A percentile compares a stretch with the other conserved stretches of the same genome.
Conservation (phyloP, 2,113 vertebrate genomes). For the Sinocyclocheilus maitianheensis region DNA sequence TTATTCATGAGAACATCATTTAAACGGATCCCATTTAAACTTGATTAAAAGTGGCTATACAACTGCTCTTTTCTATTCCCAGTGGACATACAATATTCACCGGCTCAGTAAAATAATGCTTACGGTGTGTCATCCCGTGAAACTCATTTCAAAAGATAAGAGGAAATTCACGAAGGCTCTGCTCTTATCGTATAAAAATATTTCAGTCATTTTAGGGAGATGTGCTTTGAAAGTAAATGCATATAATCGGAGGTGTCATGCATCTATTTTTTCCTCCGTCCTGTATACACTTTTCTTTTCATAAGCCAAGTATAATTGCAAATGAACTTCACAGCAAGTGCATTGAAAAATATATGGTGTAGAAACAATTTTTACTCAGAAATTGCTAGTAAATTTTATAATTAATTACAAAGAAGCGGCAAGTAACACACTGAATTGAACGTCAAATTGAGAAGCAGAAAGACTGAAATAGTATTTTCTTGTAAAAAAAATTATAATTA, state of each 20-base stretch:
- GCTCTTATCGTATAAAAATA: constrained; percentile 3
- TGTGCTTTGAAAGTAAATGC: neutral
- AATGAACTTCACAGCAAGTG: neutral
- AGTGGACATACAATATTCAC: constrained; percentile 24
- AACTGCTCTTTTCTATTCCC: constrained; percentile 43
- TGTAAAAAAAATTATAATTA: no score
- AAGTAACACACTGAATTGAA: neutral
- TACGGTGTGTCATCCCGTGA: neutral
- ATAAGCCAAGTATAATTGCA: neutral
- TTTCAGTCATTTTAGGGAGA: neutral
- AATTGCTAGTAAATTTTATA: neutral
- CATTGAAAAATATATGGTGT: neutral
- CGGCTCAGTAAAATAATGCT: constrained; percentile 3
- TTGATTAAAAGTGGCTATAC: constrained; percentile 52
- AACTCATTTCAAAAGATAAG: constrained; percentile 9
- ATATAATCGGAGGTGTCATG: neutral
- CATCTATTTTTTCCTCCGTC: neutral
- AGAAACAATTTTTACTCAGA: neutral
- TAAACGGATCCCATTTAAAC: constrained; percentile 62
- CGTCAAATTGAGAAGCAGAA: no score
- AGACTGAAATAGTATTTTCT: no score
- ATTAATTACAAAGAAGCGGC: neutral
- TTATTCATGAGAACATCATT: constrained; percentile 64
- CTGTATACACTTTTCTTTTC: neutral
- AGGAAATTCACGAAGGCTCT: neutral